A percentile compares a stretch with the other conserved stretches of the same genome.
Conservation (phyloP, 2,113 vertebrate genomes). For the Oncorhynchus nerka region DNA sequence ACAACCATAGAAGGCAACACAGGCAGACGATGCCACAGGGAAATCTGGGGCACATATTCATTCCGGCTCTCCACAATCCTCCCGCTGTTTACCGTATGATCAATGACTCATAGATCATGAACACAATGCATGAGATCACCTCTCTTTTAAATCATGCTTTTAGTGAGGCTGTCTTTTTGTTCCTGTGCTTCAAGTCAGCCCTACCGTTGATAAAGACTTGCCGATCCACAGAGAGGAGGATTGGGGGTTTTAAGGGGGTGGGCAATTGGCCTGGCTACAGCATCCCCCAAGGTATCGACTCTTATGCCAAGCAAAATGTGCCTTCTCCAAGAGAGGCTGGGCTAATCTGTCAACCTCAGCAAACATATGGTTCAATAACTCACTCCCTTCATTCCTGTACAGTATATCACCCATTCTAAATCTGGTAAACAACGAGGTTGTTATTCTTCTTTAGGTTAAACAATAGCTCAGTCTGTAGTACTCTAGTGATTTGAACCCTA, state of each 20-base stretch:
- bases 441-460: conserved; percentile 26
- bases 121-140: conserved; percentile 27
- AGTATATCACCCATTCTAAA: conserved; percentile 27
- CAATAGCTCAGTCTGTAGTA: conserved; percentile 14
- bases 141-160: conserved; percentile 36
- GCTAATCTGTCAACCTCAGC: conserved; percentile 73
- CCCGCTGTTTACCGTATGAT: conserved; percentile 24
- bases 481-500: conserved; percentile 4
- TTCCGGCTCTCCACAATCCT: conserved; percentile 16
- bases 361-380: conserved; percentile 46
- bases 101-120: conserved; percentile 37
- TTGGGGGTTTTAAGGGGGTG: conserved; percentile 55
- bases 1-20: conserved; percentile 13
- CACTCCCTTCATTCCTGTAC: conserved; percentile 31
- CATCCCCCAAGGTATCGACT: conserved; percentile 68
- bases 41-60: conserved; percentile 23
- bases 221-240: conserved; percentile 45
- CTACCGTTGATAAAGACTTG: conserved; percentile 52
- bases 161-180: conserved; percentile 30
- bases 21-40: conserved; percentile 12
- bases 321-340: conserved; percentile 59
- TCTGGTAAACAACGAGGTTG: conserved; percentile 10
- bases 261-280: conserved; percentile 63
- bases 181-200: conserved; percentile 48
- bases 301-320: conserved; percentile 74